Evolutionary conservation across 2,888 invertebrate species (phyloP), one percentile per base, ranked within the genome.

Genomic region (Andrena bucephala): DNA sequence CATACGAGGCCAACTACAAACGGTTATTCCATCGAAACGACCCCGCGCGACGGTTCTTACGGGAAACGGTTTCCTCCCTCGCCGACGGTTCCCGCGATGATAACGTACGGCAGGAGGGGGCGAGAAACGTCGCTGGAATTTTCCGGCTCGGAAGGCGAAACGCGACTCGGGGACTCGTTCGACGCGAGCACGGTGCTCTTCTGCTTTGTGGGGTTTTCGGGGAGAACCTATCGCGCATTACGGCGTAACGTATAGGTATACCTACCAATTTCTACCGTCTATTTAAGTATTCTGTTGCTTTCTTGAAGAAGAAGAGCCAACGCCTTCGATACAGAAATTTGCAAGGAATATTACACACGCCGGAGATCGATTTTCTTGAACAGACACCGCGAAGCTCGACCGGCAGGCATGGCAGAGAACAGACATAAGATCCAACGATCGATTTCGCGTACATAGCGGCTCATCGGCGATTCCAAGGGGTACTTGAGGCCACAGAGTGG

Each of bases 1-100:
- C 90, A 88, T 83, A 89, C 87, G 87, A 86, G 89, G 89, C 87
- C 77, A 87, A 88, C 89, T 92, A 92, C 92, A 92, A 92, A 91
- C 91, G 90, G 92, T 92, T 92, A 91, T 91, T 88, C 88, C 89
- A 85, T 71, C 87, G 87, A 83, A 92, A 92, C 90, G 92, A 91
- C 85, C 87, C 77, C 84, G 86, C 8, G 57, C 68, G 70, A 16
- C 60, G 74, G 70, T 77, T 83, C 87, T 83, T 82, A 74, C 83
- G 77, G 89, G 78, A 84, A 88, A 87, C 84, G 83, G 73, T 78
- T 83, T 78, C 86, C 67, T 67, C 50, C 62, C 71, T 24, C 67
- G 52, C 59, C 70, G 65, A 63, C 73, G 65, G 69, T 24, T n/a
- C 20, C 71, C 42, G 77, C 65, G 63, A 75, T 54, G 89, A 89